Evolutionary conservation across 1,140 invertebrate species (phyloP), one percentile per base, ranked within the genome.

Genomic region (Ditylenchus dipsaci): DNA sequence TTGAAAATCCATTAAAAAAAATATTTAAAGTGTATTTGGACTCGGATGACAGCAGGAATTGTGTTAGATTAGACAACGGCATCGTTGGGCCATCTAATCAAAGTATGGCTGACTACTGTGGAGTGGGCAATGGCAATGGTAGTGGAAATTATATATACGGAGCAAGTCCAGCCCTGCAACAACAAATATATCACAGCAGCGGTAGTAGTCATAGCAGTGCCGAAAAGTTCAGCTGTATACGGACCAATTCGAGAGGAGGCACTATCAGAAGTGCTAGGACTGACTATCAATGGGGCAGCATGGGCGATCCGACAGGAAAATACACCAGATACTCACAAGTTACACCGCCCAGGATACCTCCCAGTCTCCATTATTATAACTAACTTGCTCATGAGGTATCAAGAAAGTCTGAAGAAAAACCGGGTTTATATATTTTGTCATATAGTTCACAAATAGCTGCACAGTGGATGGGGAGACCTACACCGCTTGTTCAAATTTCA

Each of bases 261-360:
- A 30, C 21, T 29, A 57, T 11, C 65, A 66, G 65, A 38, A 38
- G 33, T 11, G 33, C 3, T 11, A 38, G 33, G 33, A 38, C 3
- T 38, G 33, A 38, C 33, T 38, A 38, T 38, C 33, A 38, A 38
- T 38, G 33, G 33, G 33, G 33, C 3, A 38, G 33, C 33, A 38
- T 38, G 33, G 33, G 5, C 17, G 49, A 21, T 56, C 26, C 19
- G 11, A 9, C 63, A 57, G 30, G 53, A 56, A 69, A 71, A 38
- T 74, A 75, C 65, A 73, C 71, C 19, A 29, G 72, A 47, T 74
- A 76, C 45, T 60, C 58, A 15, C 72, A 74, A 56, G 72, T 75
- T 11, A 75, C 68, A 33, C 72, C 72, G 38, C 72, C 72, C 42
- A 57, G 72, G 69, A 38, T 65, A 19, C 72, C 71, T 8, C 42